A percentile compares a stretch with the other conserved stretches of the same genome.
phyloP scores from a whole-genome alignment of 2,888 invertebrate genomes.

The Melieria crassipennis region DNA sequence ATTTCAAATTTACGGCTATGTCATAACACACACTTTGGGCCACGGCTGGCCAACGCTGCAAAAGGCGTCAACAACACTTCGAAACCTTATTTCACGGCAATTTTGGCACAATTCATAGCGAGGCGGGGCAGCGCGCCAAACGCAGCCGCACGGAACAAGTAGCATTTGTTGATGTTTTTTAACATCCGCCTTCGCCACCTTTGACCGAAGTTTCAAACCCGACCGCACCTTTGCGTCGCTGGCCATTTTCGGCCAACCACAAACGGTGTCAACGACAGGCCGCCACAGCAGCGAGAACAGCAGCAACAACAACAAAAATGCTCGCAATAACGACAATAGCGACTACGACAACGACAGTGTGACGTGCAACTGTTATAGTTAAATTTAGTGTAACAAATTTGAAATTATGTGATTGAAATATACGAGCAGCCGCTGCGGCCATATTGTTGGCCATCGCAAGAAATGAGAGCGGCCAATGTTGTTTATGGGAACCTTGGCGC shows the following conservation, averaged over 20 bases:
- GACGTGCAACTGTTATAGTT: constrained; percentile 9
- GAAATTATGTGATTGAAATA: constrained; percentile 11
- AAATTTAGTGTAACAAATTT: constrained; percentile 20
- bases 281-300: background rate
- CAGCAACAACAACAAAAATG: background rate
- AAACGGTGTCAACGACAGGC: constrained; percentile 49
- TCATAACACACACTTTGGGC: too few relatives aligned
- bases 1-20: too few relatives aligned
- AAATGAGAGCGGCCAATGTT: too few relatives aligned
- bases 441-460: background rate
- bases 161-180: constrained; percentile 1
- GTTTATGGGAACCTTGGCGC: too few relatives aligned
- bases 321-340: too few relatives aligned
- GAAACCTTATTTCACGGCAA: constrained; percentile 43
- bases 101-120: constrained; percentile 44
- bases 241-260: constrained; percentile 38
- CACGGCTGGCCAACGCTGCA: background rate
- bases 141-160: constrained; percentile 12
- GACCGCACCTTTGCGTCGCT: background rate
- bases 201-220: background rate
- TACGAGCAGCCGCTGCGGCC: background rate
- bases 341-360: background rate
- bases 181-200: background rate
- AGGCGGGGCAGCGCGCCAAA: background rate
- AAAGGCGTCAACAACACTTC: constrained; percentile 2